Conservation (phyloP, 1,140 invertebrate genomes). For the Drosophila nannoptera region DNA sequence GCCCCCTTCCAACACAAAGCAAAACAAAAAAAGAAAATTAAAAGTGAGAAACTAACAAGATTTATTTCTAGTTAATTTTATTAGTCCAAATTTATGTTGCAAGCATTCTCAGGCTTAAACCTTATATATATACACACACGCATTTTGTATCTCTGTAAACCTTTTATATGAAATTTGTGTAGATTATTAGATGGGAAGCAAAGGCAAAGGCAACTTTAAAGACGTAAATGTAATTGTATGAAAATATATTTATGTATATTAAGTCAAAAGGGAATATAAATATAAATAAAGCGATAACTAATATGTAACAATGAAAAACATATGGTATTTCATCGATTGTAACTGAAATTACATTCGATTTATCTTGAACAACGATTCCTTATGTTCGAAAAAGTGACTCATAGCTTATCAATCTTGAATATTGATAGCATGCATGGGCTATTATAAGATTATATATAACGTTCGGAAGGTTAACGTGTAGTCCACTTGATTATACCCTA, state of each 20-base stretch:
- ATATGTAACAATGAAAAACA: conserved; percentile 46
- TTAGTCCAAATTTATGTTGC: conserved; percentile 65
- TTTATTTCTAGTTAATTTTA: conserved; percentile 67
- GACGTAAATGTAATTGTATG: conserved; percentile 76
- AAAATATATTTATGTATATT: conserved; percentile 69
- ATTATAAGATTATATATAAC: not conserved
- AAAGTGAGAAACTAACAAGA: not conserved
- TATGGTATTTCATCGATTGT: not conserved
- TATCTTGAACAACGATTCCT: conserved; percentile 1
- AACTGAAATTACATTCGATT: not conserved
- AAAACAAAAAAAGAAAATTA: not conserved
- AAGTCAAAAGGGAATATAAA: conserved; percentile 73
- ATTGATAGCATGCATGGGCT: conserved; percentile 5
- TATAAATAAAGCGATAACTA: conserved; percentile 74
- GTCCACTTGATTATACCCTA: no score
- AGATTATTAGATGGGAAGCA: conserved; percentile 63
- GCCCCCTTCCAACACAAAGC: not conserved
- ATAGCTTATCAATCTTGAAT: conserved; percentile 25
- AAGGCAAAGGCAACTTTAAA: conserved; percentile 67
- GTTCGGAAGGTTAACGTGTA: no score
- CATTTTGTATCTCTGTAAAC: conserved; percentile 40
- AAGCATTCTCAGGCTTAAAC: conserved; percentile 30
- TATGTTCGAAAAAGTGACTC: conserved; percentile 19
- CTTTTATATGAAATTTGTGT: conserved; percentile 64
- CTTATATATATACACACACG: conserved; percentile 28